A percentile compares a stretch with the other conserved stretches of the same genome.
Evolutionary conservation across 2,113 vertebrate genomes (phyloP).

Genomic region (Mohoua ochrocephala): DNA sequence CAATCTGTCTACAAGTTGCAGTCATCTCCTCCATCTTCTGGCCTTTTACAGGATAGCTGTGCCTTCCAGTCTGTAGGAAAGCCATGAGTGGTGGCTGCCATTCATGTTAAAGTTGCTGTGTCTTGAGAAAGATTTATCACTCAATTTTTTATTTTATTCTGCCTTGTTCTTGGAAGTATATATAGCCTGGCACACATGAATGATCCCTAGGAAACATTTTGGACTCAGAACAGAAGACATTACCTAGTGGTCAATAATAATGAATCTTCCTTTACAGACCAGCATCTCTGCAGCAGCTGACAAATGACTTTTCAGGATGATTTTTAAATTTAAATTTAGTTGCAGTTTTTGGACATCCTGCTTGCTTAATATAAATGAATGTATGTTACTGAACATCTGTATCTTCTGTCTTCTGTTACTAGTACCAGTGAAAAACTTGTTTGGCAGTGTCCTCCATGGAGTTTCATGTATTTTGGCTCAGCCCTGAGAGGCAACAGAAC

Average conservation of each 20-base stretch:
- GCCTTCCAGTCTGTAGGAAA: background rate
- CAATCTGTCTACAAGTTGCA: background rate
- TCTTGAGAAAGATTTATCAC: background rate
- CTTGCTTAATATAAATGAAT: background rate
- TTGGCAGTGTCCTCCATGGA: background rate
- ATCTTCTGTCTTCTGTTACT: background rate
- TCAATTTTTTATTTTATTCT: background rate
- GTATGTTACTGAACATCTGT: background rate
- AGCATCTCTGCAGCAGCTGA: background rate
- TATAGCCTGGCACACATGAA: background rate
- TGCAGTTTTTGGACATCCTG: background rate
- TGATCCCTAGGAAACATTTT: background rate
- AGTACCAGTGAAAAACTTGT: background rate
- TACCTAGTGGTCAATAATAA: background rate
- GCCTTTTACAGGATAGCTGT: background rate
- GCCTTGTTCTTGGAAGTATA: background rate
- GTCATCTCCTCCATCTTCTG: background rate
- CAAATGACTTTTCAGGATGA: background rate
- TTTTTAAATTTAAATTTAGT: background rate
- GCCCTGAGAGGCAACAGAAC: background rate
- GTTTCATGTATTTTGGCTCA: background rate
- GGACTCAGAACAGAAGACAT: background rate
- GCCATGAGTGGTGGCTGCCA: background rate
- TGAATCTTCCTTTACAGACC: background rate
- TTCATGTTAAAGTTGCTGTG: background rate